Conservation (phyloP, 2,888 invertebrate genomes). For the Adelognathus sp. region DNA sequence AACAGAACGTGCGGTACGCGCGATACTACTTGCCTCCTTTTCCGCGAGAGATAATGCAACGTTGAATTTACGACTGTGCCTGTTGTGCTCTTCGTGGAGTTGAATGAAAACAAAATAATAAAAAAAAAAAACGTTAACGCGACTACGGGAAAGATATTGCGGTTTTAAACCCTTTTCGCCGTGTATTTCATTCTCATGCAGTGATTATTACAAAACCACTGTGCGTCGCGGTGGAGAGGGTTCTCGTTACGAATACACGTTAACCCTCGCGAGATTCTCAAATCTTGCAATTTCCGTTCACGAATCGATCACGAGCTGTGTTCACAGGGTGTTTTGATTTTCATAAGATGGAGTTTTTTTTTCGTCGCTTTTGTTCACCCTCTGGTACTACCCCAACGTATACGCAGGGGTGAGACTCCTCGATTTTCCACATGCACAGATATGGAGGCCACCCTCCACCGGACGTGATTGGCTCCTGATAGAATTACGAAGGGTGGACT, state of each 20-base stretch:
- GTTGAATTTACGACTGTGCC: constrained; percentile 74
- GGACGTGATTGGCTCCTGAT: constrained; percentile 80
- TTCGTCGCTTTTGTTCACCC: constrained; percentile 28
- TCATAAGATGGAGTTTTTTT: constrained; percentile 47
- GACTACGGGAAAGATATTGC: constrained; percentile 18
- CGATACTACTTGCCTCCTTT: constrained; percentile 76
- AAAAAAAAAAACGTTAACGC: constrained; percentile 16
- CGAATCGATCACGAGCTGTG: constrained; percentile 14
- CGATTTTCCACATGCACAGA: constrained; percentile 74
- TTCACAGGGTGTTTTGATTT: constrained; percentile 48
- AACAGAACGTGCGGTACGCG: constrained; percentile 55
- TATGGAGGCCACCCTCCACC: constrained; percentile 68
- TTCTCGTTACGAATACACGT: neutral
- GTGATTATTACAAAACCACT: neutral
- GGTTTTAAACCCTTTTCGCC: neutral
- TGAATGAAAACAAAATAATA: neutral
- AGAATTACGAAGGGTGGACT: constrained; percentile 78
- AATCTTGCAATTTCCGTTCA: constrained; percentile 41
- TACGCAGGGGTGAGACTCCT: constrained; percentile 51
- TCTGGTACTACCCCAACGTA: constrained; percentile 45
- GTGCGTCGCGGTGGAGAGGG: neutral
- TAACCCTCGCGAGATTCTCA: neutral
- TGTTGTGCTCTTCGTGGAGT: neutral
- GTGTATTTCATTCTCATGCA: neutral
- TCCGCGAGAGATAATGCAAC: constrained; percentile 79